Base-by-base conservation (phyloP, 2,888 invertebrate genomes). In the Creontiades dilutus region DNA sequence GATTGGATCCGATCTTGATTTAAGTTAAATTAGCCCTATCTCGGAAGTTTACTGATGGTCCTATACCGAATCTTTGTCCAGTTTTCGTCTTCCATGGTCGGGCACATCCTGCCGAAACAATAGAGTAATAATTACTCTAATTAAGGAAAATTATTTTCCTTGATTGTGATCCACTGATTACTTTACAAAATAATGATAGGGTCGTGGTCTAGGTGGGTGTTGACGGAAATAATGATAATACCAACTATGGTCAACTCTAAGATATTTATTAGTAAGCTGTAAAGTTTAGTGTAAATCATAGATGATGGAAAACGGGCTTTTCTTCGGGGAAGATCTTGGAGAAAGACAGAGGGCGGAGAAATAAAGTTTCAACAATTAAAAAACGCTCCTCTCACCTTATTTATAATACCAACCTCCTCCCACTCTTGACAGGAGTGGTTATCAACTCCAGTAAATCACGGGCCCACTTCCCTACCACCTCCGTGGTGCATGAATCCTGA, bases 371-470 rank as follows among this genome's bases (percentile, higher is more conserved):
- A 68, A 68, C 68, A 68, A 68, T 47, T 46, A 47, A 46, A 47
- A 47, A 78, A 78, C 4, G n/a, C 78, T 14, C 16, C 78, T 37
- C 46, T 46, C 78, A 78, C 46, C 13, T 78, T 47, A 78, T 46
- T 46, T 78, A 78, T 47, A 46, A 78, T 19, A 78, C 46, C n/a
- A 37, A 19, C 37, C 46, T 78, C 28, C 46, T 47, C 78, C 37
- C 47, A 11, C 78, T 16, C 78, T 16, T 7, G 78, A 78, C 78
- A 47, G 37, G 46, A 19, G 46, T 46, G 78, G 78, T 78, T 78
- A 78, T 78, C 78, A 78, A 78, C 78, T 78, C 78, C 78, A 46
- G 78, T 78, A 78, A 78, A 78, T 78, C 78, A 78, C 78, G 78
- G 19, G 9, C 19, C 47, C 19, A 46, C 47, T 78, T 37, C 78